Percentiles rank a stretch among this genome's conserved stretches.
Evolutionary conservation across 2,113 vertebrate species (phyloP).

Genomic region (Eulemur rufifrons): DNA sequence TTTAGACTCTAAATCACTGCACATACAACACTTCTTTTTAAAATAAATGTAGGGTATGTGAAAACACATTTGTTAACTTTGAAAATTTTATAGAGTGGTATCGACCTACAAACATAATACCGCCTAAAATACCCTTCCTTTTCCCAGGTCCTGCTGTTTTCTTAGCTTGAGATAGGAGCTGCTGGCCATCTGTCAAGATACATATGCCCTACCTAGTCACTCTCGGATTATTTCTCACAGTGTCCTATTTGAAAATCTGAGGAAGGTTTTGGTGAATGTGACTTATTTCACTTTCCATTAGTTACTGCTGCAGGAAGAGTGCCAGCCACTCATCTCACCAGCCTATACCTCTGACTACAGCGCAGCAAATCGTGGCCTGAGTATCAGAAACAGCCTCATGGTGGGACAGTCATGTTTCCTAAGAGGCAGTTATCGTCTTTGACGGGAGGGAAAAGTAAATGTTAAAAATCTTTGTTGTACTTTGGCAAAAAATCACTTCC

Average conservation of each 20-base stretch:
- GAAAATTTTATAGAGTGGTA: not conserved
- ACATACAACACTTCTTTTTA: not conserved
- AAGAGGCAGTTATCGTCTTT: not conserved
- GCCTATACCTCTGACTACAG: not conserved
- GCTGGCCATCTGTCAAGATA: not conserved
- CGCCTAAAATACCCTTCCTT: not conserved
- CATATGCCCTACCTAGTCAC: not conserved
- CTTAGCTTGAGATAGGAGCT: not conserved
- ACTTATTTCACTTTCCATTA: constrained; percentile 53
- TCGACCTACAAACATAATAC: not conserved
- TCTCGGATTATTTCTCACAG: not conserved
- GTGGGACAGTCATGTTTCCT: not conserved
- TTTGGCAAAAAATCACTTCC: constrained; percentile 6
- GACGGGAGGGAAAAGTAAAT: constrained; percentile 30
- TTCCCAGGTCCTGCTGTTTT: not conserved
- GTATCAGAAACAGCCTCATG: not conserved
- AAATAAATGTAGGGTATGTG: not conserved
- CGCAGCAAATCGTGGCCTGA: not conserved
- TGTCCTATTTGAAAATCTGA: constrained; percentile 43
- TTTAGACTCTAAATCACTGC: not conserved
- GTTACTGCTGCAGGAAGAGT: not conserved
- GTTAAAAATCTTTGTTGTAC: constrained; percentile 1
- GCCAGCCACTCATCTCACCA: not conserved
- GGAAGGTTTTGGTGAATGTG: not conserved
- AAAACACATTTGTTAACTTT: not conserved